phyloP scores from a whole-genome alignment of 1,140 invertebrate genomes.

The Dinoponera quadriceps region DNA sequence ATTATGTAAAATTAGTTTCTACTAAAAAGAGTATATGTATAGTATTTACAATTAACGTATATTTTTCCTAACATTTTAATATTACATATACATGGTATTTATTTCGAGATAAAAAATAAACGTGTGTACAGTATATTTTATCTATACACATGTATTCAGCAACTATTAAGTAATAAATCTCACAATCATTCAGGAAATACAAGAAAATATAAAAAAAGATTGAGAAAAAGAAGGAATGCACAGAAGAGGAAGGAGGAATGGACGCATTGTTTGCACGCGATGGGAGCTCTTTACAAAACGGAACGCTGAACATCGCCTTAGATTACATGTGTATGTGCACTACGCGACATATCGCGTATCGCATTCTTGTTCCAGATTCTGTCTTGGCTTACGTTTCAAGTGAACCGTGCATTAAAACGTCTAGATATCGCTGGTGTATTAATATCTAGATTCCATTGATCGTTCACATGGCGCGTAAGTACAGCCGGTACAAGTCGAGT shows the following conservation, averaged over 20 bases:
- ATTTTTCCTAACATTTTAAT: too few relatives aligned
- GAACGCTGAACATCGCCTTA: neutral
- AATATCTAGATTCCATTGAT: conserved; percentile 48
- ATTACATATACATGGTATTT: too few relatives aligned
- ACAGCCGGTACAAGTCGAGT: neutral
- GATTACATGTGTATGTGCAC: neutral
- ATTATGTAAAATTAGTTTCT: too few relatives aligned
- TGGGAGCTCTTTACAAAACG: conserved; percentile 4
- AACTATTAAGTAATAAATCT: too few relatives aligned
- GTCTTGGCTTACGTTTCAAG: conserved; percentile 25
- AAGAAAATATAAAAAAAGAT: neutral
- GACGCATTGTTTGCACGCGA: too few relatives aligned
- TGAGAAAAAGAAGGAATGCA: neutral
- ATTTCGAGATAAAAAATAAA: too few relatives aligned
- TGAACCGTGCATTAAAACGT: conserved; percentile 33
- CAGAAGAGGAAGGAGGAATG: neutral
- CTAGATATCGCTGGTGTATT: conserved; percentile 30
- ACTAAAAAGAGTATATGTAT: too few relatives aligned
- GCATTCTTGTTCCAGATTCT: conserved; percentile 42
- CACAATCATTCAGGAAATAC: too few relatives aligned
- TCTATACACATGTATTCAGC: too few relatives aligned
- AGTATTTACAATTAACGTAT: too few relatives aligned
- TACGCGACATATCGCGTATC: neutral
- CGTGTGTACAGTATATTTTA: too few relatives aligned
- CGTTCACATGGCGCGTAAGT: neutral